Base-by-base conservation (phyloP, 2,797 vertebrate genomes). In the Huso huso region DNA sequence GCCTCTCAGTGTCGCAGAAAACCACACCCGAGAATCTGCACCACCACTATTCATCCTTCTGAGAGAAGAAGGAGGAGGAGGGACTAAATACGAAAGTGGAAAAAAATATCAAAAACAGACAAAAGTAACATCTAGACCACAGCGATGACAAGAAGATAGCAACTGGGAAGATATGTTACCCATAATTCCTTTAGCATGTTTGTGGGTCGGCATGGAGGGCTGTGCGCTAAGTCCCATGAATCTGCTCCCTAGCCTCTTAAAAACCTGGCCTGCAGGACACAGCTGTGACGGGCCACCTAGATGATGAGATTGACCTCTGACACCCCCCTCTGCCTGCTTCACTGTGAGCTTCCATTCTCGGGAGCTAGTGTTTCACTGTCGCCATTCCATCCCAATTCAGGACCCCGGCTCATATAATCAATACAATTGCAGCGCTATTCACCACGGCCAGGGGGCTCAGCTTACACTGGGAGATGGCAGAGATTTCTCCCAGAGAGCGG, bases 101-200 rank as follows among this genome's bases (percentile, higher is more conserved):
- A n/a, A 51, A 10, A 64, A 7, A 61, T 10, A 64, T 77, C 73
- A 81, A 79, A 53, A 73, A 66, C 77, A 67, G 65, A 67, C 69
- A 62, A 71, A 66, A 70, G 78, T 77, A 71, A 79, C 74, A 79
- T 77, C 69, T 76, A 57, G 69, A 80, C 71, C 81, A 68, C 64
- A 3, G 68, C 50, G 76, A 83, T 83, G 86, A 88, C 87, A 85
- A 75, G 76, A 72, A 74, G 75, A 78, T 78, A 78, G 77, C 82
- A 84, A 76, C 72, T 81, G 78, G 72, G 69, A 72, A 73, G 68
- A 83, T 79, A 74, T 79, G 76, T 79, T 64, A 76, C 74, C 71
- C 52, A 67, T 76, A 80, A 84, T 77, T 75, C 79, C 80, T 73
- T 61, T 51, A 76, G 80, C 83, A 66, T 79, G 71, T 71, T 74